Conservation (phyloP, 2,888 invertebrate species). For the Loripinus fragilis region DNA sequence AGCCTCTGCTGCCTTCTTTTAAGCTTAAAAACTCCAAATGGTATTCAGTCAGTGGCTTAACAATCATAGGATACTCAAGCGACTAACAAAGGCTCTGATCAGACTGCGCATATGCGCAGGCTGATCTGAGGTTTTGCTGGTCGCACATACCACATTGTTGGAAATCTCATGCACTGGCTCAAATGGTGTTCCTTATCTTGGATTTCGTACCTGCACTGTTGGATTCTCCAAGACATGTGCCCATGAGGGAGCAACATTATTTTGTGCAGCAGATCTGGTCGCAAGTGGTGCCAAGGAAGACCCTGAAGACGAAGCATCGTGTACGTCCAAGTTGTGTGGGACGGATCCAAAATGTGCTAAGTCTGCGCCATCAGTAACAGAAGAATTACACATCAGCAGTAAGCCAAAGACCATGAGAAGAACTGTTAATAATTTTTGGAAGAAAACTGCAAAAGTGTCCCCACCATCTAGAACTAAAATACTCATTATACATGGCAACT, state of each 20-base stretch:
- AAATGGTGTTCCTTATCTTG: no score
- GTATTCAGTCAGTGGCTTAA: no score
- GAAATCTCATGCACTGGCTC: no score
- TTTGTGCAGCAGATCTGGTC: slow-evolving; percentile 26
- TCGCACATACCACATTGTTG: no score
- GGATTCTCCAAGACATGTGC: slow-evolving; percentile 33
- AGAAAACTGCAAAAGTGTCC: not conserved
- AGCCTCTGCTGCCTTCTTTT: no score
- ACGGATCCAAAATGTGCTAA: slow-evolving; percentile 29
- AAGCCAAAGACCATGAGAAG: slow-evolving; percentile 2
- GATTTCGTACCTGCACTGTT: no score
- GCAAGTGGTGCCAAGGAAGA: slow-evolving; percentile 30
- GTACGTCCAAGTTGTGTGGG: slow-evolving; percentile 26
- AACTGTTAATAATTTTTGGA: slow-evolving; percentile 24
- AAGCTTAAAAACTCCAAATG: no score
- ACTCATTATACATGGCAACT: slow-evolving; percentile 21
- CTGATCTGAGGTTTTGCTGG: no score
- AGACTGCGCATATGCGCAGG: no score
- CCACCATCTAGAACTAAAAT: slow-evolving; percentile 25
- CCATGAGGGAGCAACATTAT: slow-evolving; percentile 39
- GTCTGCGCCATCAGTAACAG: slow-evolving; percentile 12
- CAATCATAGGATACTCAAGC: no score
- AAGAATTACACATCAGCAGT: slow-evolving; percentile 20
- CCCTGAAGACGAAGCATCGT: not conserved
- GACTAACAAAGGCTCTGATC: no score